Base-by-base conservation (phyloP, 2,888 invertebrate genomes). In the Parthenolecanium corni region DNA sequence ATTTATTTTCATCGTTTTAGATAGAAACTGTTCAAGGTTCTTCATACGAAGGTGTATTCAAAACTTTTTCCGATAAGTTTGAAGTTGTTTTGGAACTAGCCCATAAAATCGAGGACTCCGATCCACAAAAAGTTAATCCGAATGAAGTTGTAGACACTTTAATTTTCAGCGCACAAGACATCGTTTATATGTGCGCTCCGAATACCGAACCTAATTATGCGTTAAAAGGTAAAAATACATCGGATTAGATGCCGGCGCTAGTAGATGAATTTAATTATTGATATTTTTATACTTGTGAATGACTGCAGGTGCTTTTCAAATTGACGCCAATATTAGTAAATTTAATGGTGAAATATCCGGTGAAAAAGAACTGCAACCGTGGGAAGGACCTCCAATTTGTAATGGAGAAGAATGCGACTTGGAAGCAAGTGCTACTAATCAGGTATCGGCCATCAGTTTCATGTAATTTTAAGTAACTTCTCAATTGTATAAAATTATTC, bases 71-170 rank as follows among this genome's bases (percentile, higher is more conserved):
- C 68, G 82, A 85, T 70, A 82, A 85, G 74, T 91, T 92, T 75
- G 91, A 92, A 73, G 82, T 89, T 69, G 91, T 90, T 66, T 75
- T 94, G 73, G 90, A 91, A 76, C 81, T 89, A 76, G 91, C 88
- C 51, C 88, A 90, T 73, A 85, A 85, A 72, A 82, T 88, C 64
- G 85, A 85, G 69, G 12, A 21, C 25, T 25, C 25, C 20, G 53
- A 47, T 47, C 52, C 52, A 24, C 52, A 63, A 9, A 52, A 53
- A 31, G 44, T 63, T 1, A 42, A 53, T n/a, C 53, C 63, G n/a
- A 24, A 46, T 3, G 53, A 53, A 36, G 38, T 63, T 9, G 36
- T 63, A 9, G 63, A 63, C 11, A 46, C 25, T 47, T 36, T 63
- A 46, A 63, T 63, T 36, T 53, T 63, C 44, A 40, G 53, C 24